Conservation (phyloP, 2,113 vertebrate genomes). For the Calyptomena viridis region DNA sequence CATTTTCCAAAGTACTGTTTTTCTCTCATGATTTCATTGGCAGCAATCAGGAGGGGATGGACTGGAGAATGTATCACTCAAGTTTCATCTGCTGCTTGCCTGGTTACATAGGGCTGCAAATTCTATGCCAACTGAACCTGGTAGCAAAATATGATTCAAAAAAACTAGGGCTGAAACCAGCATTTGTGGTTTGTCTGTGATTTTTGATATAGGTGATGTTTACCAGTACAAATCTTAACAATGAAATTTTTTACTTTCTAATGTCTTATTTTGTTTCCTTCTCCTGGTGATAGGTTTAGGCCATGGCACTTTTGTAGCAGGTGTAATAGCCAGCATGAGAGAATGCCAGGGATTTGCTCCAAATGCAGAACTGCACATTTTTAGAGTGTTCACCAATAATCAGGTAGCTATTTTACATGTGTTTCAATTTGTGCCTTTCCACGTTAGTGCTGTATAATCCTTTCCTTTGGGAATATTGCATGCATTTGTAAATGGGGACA, state of each 20-base stretch:
- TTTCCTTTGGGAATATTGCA: not conserved
- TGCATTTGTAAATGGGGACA: not conserved
- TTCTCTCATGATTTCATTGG: not conserved
- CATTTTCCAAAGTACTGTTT: not conserved
- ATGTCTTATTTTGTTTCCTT: not conserved
- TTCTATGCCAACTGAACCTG: not conserved
- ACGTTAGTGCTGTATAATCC: not conserved
- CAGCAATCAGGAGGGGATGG: not conserved
- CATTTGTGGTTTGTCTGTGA: not conserved
- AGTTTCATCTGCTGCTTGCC: not conserved
- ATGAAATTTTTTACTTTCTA: not conserved
- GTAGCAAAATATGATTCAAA: not conserved
- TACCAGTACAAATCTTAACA: not conserved
- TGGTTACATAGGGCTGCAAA: not conserved
- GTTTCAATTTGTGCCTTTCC: not conserved
- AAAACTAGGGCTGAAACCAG: not conserved
- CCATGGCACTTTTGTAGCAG: conserved; percentile 97
- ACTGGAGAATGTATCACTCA: not conserved
- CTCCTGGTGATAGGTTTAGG: conserved; percentile 82
- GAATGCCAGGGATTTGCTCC: conserved; percentile 98
- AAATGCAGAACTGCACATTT: conserved; percentile 97
- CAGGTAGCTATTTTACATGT: conserved; percentile 78
- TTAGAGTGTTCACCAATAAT: conserved; percentile 98
- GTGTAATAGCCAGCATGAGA: conserved; percentile 98
- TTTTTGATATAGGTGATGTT: not conserved